Evolutionary conservation across 2,113 vertebrate species (phyloP).

Genomic region (Mastomys coucha): DNA sequence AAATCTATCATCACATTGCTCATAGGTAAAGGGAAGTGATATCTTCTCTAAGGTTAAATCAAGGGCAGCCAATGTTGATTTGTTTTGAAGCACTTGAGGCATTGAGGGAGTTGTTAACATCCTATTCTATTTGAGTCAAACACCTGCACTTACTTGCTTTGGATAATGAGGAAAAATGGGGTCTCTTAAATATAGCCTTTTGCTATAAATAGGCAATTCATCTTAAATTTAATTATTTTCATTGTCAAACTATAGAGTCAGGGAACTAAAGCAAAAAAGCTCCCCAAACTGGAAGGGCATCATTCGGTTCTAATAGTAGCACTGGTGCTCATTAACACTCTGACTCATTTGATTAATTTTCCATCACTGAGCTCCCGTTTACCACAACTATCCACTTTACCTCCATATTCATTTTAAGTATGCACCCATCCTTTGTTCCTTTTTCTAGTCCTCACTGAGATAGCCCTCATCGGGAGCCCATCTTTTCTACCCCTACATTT

Average conservation of each 20-base stretch:
- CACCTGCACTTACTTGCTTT: conserved; percentile 60
- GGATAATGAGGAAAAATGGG: conserved; percentile 75
- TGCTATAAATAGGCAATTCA: conserved; percentile 69
- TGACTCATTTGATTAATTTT: conserved; percentile 46
- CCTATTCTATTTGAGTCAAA: conserved; percentile 66
- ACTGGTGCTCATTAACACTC: conserved; percentile 32
- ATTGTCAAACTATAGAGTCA: conserved; percentile 53
- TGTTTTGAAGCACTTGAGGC: conserved; percentile 49
- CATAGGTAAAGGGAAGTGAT: conserved; percentile 36
- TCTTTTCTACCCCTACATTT: neutral
- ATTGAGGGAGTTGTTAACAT: conserved; percentile 57
- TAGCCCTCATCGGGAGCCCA: neutral
- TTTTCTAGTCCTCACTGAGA: neutral
- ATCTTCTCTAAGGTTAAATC: conserved; percentile 56
- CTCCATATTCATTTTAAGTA: neutral
- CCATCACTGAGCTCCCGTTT: neutral
- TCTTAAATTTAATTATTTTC: conserved; percentile 72
- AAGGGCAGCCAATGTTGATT: conserved; percentile 41
- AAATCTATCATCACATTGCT: conserved; percentile 38
- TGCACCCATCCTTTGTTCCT: neutral
- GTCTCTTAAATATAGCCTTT: conserved; percentile 67
- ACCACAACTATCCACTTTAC: conserved; percentile 22
- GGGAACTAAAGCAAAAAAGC: neutral
- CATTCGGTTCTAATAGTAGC: neutral
- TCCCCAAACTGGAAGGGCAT: neutral